These are phyloP conservation scores for Amphipyra tragopoginis DNA, from an alignment of 2,888 invertebrate species.

Conservation along the genomic window DNA sequence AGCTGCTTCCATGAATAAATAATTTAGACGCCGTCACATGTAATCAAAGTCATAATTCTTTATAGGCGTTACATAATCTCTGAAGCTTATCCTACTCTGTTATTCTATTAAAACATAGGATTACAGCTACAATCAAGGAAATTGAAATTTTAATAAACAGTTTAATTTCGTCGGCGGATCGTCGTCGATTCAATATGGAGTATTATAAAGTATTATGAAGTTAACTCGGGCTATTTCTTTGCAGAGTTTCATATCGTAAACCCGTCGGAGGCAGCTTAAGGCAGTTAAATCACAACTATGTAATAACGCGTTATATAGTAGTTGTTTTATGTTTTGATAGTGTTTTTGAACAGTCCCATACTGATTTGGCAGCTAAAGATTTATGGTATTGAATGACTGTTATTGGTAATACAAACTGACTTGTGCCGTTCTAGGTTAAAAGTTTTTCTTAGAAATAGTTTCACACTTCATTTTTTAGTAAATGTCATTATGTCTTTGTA, in stretches of 20 bases:
- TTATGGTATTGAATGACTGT: conserved; percentile 12
- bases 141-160: conserved; percentile 69
- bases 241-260: conserved; percentile 73
- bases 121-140: conserved; percentile 64
- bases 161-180: conserved; percentile 58
- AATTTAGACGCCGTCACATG: conserved; percentile 21
- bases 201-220: conserved; percentile 60
- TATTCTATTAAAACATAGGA: conserved; percentile 62
- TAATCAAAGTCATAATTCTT: conserved; percentile 56
- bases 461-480: too few relatives aligned
- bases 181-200: conserved; percentile 57
- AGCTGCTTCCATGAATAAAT: conserved; percentile 17
- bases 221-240: conserved; percentile 62
- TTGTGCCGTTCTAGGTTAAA: not conserved
- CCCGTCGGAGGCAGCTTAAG: conserved; percentile 68
- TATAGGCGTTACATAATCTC: conserved; percentile 55
- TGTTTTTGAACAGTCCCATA: conserved; percentile 9
- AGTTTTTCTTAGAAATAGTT: too few relatives aligned
- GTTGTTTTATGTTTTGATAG: conserved; percentile 25
- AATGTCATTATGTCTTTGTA: too few relatives aligned
- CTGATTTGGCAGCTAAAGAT: conserved; percentile 32
- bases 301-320: conserved; percentile 56
- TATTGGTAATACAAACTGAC: not conserved
- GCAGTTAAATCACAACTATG: conserved; percentile 75
- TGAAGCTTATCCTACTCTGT: conserved; percentile 54